A percentile compares a stretch with the other conserved stretches of the same genome.
These are phyloP conservation scores for Strix aluco DNA, from an alignment of 2,113 vertebrate species.

Conservation along the genomic window DNA sequence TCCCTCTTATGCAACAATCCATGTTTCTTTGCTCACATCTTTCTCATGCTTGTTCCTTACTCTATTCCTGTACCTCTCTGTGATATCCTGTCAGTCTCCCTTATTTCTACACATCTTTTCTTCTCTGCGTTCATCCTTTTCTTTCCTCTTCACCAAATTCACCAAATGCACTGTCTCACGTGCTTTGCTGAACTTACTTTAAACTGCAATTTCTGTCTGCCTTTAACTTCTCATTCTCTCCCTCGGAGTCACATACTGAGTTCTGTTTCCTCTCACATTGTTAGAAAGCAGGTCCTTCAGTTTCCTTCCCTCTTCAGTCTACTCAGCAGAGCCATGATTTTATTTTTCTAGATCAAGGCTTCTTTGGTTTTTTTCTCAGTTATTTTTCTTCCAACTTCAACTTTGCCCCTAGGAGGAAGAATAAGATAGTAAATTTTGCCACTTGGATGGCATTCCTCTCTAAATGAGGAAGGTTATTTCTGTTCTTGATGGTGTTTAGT, in stretches of 20 bases:
- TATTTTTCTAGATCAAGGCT: neutral
- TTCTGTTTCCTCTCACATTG: neutral
- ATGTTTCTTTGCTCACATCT: neutral
- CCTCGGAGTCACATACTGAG: neutral
- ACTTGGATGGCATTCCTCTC: conserved; percentile 11
- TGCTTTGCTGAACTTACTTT: neutral
- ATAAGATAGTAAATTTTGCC: neutral
- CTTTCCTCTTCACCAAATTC: neutral
- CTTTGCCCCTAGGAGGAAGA: conserved; percentile 2
- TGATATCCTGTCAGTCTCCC: neutral
- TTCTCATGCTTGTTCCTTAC: neutral
- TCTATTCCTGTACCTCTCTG: neutral
- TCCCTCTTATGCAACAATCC: neutral
- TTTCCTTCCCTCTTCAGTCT: neutral
- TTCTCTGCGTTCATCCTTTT: neutral
- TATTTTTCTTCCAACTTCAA: neutral
- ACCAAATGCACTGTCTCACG: neutral
- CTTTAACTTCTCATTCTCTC: neutral
- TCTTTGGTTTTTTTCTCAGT: neutral
- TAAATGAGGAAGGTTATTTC: neutral
- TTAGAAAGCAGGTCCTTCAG: neutral
- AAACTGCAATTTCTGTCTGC: neutral
- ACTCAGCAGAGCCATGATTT: neutral
- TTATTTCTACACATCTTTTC: neutral
- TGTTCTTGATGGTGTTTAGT: conserved; percentile 20